phyloP scores from a whole-genome alignment of 2,888 invertebrate species.

The Pyralis farinalis region DNA sequence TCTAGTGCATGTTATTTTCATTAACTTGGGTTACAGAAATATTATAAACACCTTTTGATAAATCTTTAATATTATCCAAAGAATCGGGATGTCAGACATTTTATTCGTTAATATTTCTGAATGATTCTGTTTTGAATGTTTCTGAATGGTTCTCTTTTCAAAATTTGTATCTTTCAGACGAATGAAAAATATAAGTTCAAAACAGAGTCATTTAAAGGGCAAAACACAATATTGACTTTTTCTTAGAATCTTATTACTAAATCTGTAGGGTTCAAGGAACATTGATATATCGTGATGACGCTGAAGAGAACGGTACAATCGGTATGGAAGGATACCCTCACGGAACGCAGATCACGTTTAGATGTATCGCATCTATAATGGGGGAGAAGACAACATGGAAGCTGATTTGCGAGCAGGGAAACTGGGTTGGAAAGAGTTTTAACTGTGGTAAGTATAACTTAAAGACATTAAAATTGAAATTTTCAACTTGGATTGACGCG shows the following conservation, averaged over 20 bases:
- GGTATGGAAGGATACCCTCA: conserved; percentile 87
- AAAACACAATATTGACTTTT: background rate
- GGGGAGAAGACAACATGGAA: conserved; percentile 93
- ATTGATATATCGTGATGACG: conserved; percentile 86
- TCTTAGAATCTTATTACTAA: conserved; percentile 4
- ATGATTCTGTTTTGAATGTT: no score
- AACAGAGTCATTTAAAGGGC: no score
- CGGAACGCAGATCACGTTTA: conserved; percentile 91
- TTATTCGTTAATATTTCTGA: no score
- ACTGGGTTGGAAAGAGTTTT: conserved; percentile 90
- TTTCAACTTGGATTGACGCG: no score
- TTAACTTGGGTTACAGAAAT: background rate
- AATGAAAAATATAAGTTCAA: no score
- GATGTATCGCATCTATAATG: conserved; percentile 90
- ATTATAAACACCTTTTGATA: no score
- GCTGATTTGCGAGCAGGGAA: conserved; percentile 91
- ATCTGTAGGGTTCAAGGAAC: conserved; percentile 86
- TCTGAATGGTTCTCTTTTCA: no score
- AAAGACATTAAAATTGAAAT: no score
- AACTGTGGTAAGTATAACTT: conserved; percentile 87
- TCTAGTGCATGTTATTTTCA: conserved; percentile 56
- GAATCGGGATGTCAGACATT: no score
- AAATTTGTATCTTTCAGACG: no score
- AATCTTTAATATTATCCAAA: no score
- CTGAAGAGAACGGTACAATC: conserved; percentile 83